phyloP scores from a whole-genome alignment of 2,888 invertebrate species.

The Limnephilus rhombicus region DNA sequence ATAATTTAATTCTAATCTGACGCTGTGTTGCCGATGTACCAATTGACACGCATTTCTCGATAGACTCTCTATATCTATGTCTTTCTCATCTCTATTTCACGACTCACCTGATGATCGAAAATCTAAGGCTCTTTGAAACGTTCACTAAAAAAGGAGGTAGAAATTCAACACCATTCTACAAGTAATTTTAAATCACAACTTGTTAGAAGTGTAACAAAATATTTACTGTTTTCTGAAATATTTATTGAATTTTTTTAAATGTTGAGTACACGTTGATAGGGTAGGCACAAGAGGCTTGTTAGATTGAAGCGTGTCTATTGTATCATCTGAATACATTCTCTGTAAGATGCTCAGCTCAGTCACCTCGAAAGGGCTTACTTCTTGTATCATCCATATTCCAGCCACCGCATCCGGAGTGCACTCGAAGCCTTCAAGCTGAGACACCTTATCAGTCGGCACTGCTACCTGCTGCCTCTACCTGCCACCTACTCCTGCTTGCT shows the following conservation, averaged over 20 bases:
- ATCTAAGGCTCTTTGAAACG: background rate
- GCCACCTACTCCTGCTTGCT: background rate
- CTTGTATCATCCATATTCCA: conserved; percentile 34
- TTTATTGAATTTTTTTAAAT: background rate
- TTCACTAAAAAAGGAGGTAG: background rate
- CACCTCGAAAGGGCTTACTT: conserved; percentile 14
- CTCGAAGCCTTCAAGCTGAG: conserved; percentile 17
- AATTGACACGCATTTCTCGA: too few species aligned
- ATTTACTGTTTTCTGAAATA: background rate
- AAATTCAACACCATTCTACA: background rate
- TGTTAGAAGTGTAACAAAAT: background rate
- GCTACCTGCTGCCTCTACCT: conserved; percentile 23
- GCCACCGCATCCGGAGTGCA: conserved; percentile 37
- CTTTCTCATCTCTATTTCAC: too few species aligned
- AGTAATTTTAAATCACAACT: too few species aligned
- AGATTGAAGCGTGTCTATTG: background rate
- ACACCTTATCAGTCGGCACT: conserved; percentile 37
- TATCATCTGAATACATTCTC: background rate
- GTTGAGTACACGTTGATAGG: background rate
- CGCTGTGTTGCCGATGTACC: too few species aligned
- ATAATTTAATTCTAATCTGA: too few species aligned
- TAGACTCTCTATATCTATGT: too few species aligned
- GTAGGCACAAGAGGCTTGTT: background rate
- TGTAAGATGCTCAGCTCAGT: background rate
- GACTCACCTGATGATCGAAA: background rate